Evolutionary conservation across 30 jellyfish, hydroid and myxozoan species (phyloP).

Genomic region (Aurelia sp.): DNA sequence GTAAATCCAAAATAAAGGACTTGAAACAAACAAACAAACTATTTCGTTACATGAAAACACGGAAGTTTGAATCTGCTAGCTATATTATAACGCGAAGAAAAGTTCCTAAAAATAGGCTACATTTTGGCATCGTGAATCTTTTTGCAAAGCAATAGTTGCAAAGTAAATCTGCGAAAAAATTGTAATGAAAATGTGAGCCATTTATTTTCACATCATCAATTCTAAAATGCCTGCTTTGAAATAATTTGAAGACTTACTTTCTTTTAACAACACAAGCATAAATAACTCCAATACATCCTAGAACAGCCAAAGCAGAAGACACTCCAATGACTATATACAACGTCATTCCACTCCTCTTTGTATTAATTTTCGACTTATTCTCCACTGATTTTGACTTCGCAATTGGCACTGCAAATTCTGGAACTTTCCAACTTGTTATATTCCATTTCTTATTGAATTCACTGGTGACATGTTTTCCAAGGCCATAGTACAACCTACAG

Average conservation of each 20-base stretch:
- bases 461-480: slow-evolving; percentile 20
- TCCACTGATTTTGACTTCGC: not conserved
- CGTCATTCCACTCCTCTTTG: slow-evolving; percentile 36
- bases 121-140: too few species aligned
- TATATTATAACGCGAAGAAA: too few species aligned
- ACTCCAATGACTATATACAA: slow-evolving; percentile 63
- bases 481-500: slow-evolving; percentile 31
- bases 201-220: too few species aligned
- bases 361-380: not conserved
- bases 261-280: slow-evolving; percentile 62
- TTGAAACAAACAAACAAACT: too few species aligned
- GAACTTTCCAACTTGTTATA: slow-evolving; percentile 69
- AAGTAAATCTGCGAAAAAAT: too few species aligned
- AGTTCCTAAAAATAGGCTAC: too few species aligned
- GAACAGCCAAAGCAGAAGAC: slow-evolving; percentile 50
- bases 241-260: slow-evolving; percentile 28
- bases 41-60: too few species aligned
- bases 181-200: too few species aligned
- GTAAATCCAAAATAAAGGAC: too few species aligned
- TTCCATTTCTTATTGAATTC: slow-evolving; percentile 65
- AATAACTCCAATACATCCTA: slow-evolving; percentile 57
- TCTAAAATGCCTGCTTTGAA: too few species aligned
- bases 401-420: slow-evolving; percentile 45
- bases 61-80: too few species aligned
- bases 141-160: too few species aligned